A percentile compares a stretch with the other conserved stretches of the same genome.
These are phyloP conservation scores for Scolopax mira DNA, from an alignment of 2,113 vertebrate species.

Conservation along the genomic window DNA sequence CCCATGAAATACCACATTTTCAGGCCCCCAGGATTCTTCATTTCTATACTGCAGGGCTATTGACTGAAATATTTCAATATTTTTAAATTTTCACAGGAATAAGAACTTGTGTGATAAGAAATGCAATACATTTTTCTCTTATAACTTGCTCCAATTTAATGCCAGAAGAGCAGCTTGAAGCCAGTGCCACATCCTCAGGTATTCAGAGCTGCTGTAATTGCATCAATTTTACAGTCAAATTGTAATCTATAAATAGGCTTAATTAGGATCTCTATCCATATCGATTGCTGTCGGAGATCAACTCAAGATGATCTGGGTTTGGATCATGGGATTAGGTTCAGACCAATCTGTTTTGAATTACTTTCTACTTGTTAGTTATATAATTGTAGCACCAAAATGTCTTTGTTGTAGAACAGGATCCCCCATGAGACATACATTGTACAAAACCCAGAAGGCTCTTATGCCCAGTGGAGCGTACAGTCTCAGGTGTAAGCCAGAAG, in stretches of 20 bases:
- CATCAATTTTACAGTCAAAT: background rate
- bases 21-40: background rate
- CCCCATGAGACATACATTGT: background rate
- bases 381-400: background rate
- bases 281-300: background rate
- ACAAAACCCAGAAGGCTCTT: background rate
- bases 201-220: background rate
- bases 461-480: fast-evolving
- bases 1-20: background rate
- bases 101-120: background rate
- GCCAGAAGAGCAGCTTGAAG: background rate
- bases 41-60: background rate
- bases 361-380: background rate
- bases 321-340: background rate
- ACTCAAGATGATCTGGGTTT: background rate
- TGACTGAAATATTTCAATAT: background rate
- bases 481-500: background rate
- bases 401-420: background rate
- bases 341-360: background rate
- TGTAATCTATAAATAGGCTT: background rate
- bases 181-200: background rate
- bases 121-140: background rate
- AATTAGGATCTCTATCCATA: background rate
- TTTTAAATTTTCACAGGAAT: background rate
- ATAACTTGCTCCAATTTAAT: background rate